A percentile compares a stretch with the other conserved stretches of the same genome.
These are phyloP conservation scores for Drosophila koepferae DNA, from an alignment of 2,888 invertebrate species.

Conservation along the genomic window DNA sequence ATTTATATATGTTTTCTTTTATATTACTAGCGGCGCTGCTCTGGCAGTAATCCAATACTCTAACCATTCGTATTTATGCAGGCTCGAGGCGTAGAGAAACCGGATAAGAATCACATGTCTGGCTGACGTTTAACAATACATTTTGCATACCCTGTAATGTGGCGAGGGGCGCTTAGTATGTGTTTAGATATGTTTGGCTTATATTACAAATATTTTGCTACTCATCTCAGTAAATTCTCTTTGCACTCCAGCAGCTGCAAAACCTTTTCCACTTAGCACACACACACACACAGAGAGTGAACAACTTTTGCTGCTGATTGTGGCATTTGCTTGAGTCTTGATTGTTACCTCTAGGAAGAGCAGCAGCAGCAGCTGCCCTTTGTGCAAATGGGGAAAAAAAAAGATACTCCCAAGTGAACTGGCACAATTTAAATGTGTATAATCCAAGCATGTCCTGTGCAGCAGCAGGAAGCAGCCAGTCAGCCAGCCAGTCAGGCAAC, in stretches of 20 bases:
- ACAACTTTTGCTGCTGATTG: neutral
- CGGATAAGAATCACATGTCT: constrained; percentile 23
- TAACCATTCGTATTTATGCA: constrained; percentile 7
- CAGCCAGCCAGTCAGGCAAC: neutral
- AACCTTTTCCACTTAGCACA: neutral
- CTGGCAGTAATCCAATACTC: constrained; percentile 1
- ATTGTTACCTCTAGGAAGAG: constrained; percentile 18
- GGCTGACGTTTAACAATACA: constrained; percentile 1
- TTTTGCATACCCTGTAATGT: constrained; percentile 6
- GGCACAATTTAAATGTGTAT: constrained; percentile 9
- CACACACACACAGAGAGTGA: no score
- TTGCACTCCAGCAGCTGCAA: neutral
- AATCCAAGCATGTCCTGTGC: constrained; percentile 18
- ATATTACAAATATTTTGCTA: neutral
- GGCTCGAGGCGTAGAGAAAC: constrained; percentile 9
- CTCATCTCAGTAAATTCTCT: neutral
- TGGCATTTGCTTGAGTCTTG: constrained; percentile 14
- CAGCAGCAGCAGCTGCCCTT: neutral
- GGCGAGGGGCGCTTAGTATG: neutral
- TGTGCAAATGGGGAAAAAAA: neutral
- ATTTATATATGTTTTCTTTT: neutral
- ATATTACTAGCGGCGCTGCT: neutral
- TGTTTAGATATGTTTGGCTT: neutral
- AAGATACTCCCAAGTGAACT: neutral
- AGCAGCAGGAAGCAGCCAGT: neutral